Conservation (phyloP, 2,113 vertebrate genomes). For the Muntiacus reevesi region DNA sequence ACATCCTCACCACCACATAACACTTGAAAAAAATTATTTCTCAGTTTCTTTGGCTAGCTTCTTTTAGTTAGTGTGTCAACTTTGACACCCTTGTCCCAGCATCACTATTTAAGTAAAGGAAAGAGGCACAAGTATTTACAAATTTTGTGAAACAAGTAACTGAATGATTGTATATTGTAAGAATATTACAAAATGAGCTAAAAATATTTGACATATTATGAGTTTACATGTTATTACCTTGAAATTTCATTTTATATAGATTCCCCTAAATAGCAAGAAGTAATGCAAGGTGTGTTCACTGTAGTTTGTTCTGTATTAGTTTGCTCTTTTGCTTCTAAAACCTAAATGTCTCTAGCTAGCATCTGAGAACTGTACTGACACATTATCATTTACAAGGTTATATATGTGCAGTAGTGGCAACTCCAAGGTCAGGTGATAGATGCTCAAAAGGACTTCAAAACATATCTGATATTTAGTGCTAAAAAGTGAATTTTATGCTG, state of each 20-base stretch:
- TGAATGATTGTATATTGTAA: background rate
- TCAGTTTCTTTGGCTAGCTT: background rate
- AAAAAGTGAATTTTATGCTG: background rate
- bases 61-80: background rate
- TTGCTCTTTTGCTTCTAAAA: background rate
- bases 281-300: background rate
- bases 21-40: background rate
- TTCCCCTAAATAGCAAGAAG: background rate
- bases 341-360: background rate
- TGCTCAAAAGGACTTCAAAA: background rate
- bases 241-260: background rate
- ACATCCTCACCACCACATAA: constrained; percentile 27
- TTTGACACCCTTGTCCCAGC: background rate
- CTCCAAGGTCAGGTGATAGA: background rate
- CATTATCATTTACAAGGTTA: background rate
- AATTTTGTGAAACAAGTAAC: background rate
- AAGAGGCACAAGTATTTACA: background rate
- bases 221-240: background rate
- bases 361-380: background rate
- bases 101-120: background rate
- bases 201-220: background rate
- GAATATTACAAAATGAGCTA: background rate
- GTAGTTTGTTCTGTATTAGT: background rate
- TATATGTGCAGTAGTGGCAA: background rate
- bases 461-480: background rate